phyloP scores from a whole-genome alignment of 1,140 invertebrate species.

The Drosophila kurseongensis region DNA sequence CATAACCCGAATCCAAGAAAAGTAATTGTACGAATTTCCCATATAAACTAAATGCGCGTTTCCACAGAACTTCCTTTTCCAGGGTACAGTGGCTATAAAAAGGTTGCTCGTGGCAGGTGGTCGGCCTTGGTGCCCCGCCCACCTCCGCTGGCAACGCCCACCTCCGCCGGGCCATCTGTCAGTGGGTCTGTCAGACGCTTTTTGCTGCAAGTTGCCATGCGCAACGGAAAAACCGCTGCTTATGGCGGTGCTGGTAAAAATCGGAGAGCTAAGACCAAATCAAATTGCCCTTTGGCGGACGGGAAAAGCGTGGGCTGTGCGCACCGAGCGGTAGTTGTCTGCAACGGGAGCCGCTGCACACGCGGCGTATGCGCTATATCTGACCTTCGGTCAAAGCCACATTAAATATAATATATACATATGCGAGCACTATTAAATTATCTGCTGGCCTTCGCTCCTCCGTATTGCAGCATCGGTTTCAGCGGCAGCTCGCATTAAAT shows the following conservation, averaged over 20 bases:
- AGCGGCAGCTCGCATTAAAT: constrained; percentile 12
- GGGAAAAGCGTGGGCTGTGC: constrained; percentile 1
- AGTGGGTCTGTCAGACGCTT: constrained; percentile 29
- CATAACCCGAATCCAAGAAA: too few species aligned
- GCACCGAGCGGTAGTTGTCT: constrained; percentile 6
- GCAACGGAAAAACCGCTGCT: constrained; percentile 43
- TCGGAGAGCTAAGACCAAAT: constrained; percentile 30
- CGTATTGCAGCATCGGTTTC: constrained; percentile 2
- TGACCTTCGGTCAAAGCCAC: neutral
- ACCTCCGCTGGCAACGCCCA: neutral
- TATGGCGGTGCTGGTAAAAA: constrained; percentile 23
- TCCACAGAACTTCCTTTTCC: neutral
- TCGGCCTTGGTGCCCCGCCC: neutral
- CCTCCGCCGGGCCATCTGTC: constrained; percentile 9
- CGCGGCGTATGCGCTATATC: constrained; percentile 29
- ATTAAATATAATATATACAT: neutral
- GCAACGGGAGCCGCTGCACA: constrained; percentile 18
- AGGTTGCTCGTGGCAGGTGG: constrained; percentile 43
- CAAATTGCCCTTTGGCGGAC: constrained; percentile 30
- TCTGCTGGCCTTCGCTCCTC: constrained; percentile 5
- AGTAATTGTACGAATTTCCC: too few species aligned
- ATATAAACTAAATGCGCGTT: neutral
- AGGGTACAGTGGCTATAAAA: constrained; percentile 16
- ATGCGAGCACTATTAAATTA: constrained; percentile 20
- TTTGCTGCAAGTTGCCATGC: constrained; percentile 40